Evolutionary conservation across 2,888 invertebrate species (phyloP).

Genomic region (Synergus laeviventris): DNA sequence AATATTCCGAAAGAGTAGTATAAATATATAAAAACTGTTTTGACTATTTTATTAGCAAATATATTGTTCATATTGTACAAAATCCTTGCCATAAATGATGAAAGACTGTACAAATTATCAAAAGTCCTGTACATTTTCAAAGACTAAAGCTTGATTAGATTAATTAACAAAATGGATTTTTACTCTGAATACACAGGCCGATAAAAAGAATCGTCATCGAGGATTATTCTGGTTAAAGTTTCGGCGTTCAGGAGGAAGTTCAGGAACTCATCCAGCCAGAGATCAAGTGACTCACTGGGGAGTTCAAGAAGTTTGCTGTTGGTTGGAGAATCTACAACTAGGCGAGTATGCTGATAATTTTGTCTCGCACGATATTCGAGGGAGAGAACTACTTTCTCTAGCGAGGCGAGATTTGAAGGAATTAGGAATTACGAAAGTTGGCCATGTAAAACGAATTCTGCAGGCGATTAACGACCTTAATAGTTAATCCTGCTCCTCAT

Average conservation of each 20-base stretch:
- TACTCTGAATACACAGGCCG: slow-evolving; percentile 60
- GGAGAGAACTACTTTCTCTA: slow-evolving; percentile 90
- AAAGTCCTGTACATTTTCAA: background rate
- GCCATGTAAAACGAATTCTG: slow-evolving; percentile 95
- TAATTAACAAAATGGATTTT: background rate
- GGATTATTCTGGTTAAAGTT: slow-evolving; percentile 85
- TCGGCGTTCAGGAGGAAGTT: slow-evolving; percentile 75
- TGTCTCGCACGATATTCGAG: slow-evolving; percentile 93
- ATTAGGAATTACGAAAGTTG: slow-evolving; percentile 95
- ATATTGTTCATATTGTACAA: slow-evolving; percentile 19
- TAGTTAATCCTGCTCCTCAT: slow-evolving; percentile 56
- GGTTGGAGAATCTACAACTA: slow-evolving; percentile 93
- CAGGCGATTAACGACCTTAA: slow-evolving; percentile 92
- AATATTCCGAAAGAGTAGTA: background rate
- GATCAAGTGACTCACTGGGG: slow-evolving; percentile 83
- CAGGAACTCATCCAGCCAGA: slow-evolving; percentile 72
- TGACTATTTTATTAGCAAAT: background rate
- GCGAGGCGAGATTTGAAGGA: slow-evolving; percentile 93
- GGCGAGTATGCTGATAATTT: slow-evolving; percentile 95
- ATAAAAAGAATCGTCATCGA: slow-evolving; percentile 75
- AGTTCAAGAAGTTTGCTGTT: slow-evolving; percentile 91
- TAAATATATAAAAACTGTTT: background rate
- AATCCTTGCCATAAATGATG: background rate
- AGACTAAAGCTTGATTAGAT: too few species aligned
- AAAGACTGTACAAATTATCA: background rate